Conservation (phyloP, 1,140 invertebrate genomes). For the Drosophila tsacasi region DNA sequence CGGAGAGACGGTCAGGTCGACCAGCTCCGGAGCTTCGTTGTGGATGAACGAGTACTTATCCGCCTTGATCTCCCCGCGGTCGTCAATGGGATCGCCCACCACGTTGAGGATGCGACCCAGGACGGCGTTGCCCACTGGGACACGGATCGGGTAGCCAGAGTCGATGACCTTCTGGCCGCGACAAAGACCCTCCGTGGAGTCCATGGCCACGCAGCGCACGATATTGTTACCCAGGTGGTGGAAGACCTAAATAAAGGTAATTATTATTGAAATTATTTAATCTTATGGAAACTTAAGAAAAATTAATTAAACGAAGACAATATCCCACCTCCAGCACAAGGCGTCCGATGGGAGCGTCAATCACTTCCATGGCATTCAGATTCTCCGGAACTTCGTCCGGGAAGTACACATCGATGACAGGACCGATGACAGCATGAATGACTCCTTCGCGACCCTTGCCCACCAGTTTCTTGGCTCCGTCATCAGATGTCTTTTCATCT, state of each 20-base stretch:
- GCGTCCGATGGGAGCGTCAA: slow-evolving; percentile 87
- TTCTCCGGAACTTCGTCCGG: slow-evolving; percentile 92
- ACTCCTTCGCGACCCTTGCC: slow-evolving; percentile 47
- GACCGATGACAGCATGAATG: slow-evolving; percentile 90
- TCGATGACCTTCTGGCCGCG: slow-evolving; percentile 91
- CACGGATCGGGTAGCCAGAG: slow-evolving; percentile 91
- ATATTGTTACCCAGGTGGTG: slow-evolving; percentile 95
- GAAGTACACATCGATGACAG: slow-evolving; percentile 95
- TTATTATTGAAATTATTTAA: not conserved
- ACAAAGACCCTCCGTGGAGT: slow-evolving; percentile 89
- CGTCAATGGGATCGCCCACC: slow-evolving; percentile 98
- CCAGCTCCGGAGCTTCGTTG: slow-evolving; percentile 97
- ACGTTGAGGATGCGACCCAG: slow-evolving; percentile 95
- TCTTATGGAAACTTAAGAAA: not conserved
- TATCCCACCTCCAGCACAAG: slow-evolving; percentile 89
- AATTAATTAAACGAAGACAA: not conserved
- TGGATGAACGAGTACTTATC: slow-evolving; percentile 97
- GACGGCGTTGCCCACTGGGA: slow-evolving; percentile 93
- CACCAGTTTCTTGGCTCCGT: slow-evolving; percentile 4
- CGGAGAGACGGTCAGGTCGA: slow-evolving; percentile 98
- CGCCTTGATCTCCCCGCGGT: slow-evolving; percentile 96
- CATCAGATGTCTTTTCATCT: not conserved
- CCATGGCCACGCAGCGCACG: slow-evolving; percentile 95
- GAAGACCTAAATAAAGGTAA: slow-evolving; percentile 87
- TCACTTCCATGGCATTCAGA: slow-evolving; percentile 93